Conservation (phyloP, 2,888 invertebrate species). For the Napeogenes sylphis region DNA sequence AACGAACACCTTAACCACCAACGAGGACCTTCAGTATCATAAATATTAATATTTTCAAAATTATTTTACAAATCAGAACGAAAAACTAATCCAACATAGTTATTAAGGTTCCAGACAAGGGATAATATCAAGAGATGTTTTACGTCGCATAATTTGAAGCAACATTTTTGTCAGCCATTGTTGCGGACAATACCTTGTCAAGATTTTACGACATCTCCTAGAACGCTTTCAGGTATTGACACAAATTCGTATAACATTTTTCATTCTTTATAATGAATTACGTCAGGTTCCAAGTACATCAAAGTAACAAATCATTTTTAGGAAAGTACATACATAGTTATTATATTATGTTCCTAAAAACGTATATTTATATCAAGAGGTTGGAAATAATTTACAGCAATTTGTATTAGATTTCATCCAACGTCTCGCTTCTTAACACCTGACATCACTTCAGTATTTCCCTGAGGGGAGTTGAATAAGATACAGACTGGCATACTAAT, state of each 20-base stretch:
- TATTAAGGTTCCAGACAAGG: not conserved
- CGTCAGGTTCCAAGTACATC: too few relatives aligned
- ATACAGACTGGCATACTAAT: not conserved
- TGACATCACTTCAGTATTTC: conserved; percentile 2
- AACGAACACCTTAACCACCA: too few relatives aligned
- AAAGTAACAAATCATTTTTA: too few relatives aligned
- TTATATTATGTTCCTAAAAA: not conserved
- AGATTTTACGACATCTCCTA: conserved; percentile 8
- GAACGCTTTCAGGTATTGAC: conserved; percentile 6
- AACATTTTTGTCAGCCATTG: conserved; percentile 8
- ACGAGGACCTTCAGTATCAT: too few relatives aligned
- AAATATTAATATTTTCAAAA: too few relatives aligned
- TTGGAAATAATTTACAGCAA: conserved; percentile 8
- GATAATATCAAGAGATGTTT: not conserved
- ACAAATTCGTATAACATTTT: not conserved
- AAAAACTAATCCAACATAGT: too few relatives aligned
- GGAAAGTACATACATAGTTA: too few relatives aligned
- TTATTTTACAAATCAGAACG: too few relatives aligned
- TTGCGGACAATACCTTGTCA: conserved; percentile 4
- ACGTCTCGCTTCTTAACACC: not conserved
- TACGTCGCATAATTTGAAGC: conserved; percentile 6
- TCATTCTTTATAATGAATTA: conserved; percentile 1
- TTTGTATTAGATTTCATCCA: not conserved
- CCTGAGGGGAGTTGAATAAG: not conserved
- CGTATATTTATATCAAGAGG: not conserved